phyloP scores from a whole-genome alignment of 2,797 vertebrate genomes.

The Pelobates cultripes region DNA sequence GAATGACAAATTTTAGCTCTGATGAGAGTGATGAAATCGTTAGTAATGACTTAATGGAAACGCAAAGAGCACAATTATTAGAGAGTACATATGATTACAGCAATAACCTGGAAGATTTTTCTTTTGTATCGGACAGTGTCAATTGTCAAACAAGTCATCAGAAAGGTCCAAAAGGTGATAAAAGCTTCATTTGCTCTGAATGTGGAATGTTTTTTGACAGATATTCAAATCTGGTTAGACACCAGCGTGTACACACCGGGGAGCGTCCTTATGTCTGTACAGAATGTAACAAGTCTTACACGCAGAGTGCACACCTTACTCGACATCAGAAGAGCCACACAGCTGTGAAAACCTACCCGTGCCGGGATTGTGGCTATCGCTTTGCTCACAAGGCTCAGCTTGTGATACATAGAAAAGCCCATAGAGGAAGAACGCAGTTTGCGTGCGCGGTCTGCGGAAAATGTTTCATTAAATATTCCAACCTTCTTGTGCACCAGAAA shows the following conservation, averaged over 20 bases:
- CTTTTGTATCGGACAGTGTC: neutral
- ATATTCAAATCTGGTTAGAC: neutral
- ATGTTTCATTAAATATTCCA: neutral
- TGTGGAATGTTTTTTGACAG: neutral
- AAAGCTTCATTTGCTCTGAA: neutral
- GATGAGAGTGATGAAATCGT: neutral
- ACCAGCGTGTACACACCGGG: slow-evolving; percentile 9
- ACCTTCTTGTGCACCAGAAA: neutral
- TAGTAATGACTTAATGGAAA: neutral
- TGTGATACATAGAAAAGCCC: neutral
- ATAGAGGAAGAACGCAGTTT: neutral
- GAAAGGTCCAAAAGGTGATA: neutral
- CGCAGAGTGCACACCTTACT: neutral
- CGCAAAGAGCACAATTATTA: neutral
- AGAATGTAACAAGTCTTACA: neutral
- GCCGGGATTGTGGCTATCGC: neutral
- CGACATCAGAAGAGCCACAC: slow-evolving; percentile 15
- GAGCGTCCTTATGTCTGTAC: neutral
- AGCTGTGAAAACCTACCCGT: neutral
- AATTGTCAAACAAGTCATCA: neutral
- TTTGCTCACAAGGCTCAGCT: neutral
- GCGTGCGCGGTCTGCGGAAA: neutral
- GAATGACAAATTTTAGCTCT: neutral
- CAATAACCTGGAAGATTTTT: neutral
- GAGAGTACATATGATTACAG: neutral